phyloP scores from a whole-genome alignment of 2,113 vertebrate genomes.

The Ellobius talpinus region DNA sequence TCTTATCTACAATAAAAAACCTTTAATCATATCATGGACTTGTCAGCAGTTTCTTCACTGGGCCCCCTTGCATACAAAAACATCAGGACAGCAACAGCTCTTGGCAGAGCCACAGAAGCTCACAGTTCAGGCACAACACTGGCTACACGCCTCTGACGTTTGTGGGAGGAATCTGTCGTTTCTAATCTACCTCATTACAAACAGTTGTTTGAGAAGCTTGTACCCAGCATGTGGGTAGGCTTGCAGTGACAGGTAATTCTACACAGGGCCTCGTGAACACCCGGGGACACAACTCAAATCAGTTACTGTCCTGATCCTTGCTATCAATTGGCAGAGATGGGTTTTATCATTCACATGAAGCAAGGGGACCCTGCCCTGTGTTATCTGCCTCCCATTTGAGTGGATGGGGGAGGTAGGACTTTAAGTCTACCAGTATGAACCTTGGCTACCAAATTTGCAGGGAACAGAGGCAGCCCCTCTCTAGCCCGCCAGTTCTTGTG shows the following conservation, averaged over 20 bases:
- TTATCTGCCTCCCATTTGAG: not conserved
- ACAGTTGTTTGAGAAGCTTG: not conserved
- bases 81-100: rapidly evolving
- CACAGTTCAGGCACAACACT: not conserved
- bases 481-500: not conserved
- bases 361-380: not conserved
- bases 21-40: not conserved
- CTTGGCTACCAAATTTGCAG: not conserved
- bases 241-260: not conserved
- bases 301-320: not conserved
- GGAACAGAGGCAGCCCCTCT: not conserved
- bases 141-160: too few relatives aligned
- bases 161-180: not conserved
- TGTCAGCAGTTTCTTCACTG: too few relatives aligned
- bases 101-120: not conserved
- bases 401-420: too few relatives aligned
- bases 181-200: not conserved
- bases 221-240: not conserved
- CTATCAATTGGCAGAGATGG: not conserved
- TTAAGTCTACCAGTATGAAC: not conserved
- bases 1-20: not conserved
- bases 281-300: not conserved
- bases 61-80: too few relatives aligned
- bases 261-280: not conserved
- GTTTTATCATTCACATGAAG: not conserved